Conservation (phyloP, 2,888 invertebrate genomes). For the Ormyrus labotus region DNA sequence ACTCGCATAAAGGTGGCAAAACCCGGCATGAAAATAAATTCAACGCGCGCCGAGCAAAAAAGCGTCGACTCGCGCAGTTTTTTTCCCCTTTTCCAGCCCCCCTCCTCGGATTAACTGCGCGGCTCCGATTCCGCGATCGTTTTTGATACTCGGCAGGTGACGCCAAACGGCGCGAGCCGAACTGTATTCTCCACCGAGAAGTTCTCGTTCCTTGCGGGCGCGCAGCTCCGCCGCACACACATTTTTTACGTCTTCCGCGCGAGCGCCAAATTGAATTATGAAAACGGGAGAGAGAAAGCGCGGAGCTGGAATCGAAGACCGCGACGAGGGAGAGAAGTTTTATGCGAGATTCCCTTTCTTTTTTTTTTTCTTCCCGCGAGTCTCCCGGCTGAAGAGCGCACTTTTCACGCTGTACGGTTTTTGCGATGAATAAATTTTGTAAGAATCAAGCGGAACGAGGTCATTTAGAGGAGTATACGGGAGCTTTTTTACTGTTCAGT, state of each 20-base stretch:
- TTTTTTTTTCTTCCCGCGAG: too few species aligned
- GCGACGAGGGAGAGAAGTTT: too few species aligned
- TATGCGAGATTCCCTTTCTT: too few species aligned
- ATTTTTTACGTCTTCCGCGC: too few species aligned
- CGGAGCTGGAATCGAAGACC: background rate
- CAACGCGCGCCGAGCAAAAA: background rate
- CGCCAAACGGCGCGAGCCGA: background rate
- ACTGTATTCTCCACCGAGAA: background rate
- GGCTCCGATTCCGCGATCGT: background rate
- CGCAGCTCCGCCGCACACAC: too few species aligned
- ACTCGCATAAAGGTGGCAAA: background rate
- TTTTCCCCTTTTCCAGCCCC: background rate
- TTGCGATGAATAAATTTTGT: too few species aligned
- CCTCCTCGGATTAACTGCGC: background rate
- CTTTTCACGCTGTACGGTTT: background rate
- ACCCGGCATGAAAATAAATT: background rate
- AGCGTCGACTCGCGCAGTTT: background rate
- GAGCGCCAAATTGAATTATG: constrained; percentile 2
- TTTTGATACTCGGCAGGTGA: background rate
- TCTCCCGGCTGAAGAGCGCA: background rate
- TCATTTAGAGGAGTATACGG: too few species aligned
- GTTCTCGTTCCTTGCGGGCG: background rate
- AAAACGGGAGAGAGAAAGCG: background rate
- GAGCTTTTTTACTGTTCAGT: too few species aligned
- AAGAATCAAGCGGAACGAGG: too few species aligned